Conservation (phyloP, 2,888 invertebrate species). For the Merodon equestris region DNA sequence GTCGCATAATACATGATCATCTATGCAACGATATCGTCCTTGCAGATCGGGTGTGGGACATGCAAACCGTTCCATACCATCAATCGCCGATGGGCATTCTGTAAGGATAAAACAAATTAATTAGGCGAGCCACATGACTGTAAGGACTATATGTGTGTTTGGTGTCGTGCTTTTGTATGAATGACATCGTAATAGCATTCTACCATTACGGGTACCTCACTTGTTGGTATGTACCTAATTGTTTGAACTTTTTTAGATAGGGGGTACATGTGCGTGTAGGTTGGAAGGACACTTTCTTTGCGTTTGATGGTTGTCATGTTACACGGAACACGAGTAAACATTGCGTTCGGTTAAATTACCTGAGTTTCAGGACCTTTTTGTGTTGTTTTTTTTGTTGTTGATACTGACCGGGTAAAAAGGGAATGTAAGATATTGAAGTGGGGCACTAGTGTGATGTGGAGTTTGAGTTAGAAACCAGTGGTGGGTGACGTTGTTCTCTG, state of each 20-base stretch:
- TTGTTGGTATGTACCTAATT: slow-evolving; percentile 52
- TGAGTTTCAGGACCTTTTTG: slow-evolving; percentile 18
- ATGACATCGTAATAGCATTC: slow-evolving; percentile 45
- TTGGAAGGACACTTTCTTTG: slow-evolving; percentile 20
- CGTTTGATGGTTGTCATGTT: slow-evolving; percentile 31
- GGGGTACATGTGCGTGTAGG: slow-evolving; percentile 9
- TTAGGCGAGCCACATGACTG: slow-evolving; percentile 20
- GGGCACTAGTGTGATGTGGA: neutral
- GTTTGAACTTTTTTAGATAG: slow-evolving; percentile 45
- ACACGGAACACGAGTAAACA: slow-evolving; percentile 58
- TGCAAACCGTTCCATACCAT: slow-evolving; percentile 96
- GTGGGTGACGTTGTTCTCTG: neutral
- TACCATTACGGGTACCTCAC: slow-evolving; percentile 37
- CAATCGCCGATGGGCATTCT: slow-evolving; percentile 95
- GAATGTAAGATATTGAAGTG: slow-evolving; percentile 4
- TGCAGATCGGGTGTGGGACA: slow-evolving; percentile 94
- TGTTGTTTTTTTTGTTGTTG: slow-evolving; percentile 11
- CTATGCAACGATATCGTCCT: slow-evolving; percentile 96
- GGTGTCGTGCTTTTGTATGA: slow-evolving; percentile 4
- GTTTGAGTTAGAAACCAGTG: too few relatives aligned
- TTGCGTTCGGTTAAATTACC: slow-evolving; percentile 55
- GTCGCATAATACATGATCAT: slow-evolving; percentile 96
- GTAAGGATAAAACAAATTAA: slow-evolving; percentile 75
- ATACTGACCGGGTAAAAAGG: too few relatives aligned
- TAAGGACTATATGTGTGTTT: slow-evolving; percentile 25